Conservation (phyloP, 2,888 invertebrate species). For the Lasioglossum pauxillum region DNA sequence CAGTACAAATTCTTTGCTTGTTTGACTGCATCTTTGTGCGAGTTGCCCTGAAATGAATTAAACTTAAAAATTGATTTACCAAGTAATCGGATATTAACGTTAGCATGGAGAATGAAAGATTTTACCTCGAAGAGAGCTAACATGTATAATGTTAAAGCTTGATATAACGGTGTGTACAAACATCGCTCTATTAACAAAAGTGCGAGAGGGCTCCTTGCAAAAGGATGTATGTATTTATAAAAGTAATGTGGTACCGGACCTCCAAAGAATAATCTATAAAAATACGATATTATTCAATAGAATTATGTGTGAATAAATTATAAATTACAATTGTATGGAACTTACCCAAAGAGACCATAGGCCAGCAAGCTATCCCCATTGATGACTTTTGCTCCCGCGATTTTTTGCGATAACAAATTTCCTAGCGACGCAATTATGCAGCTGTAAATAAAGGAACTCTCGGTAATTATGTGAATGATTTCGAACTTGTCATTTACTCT, state of each 20-base stretch:
- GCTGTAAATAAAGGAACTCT: slow-evolving; percentile 85
- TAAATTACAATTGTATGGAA: slow-evolving; percentile 25
- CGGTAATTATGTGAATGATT: background rate
- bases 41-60: slow-evolving; percentile 86
- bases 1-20: slow-evolving; percentile 88
- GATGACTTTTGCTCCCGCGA: slow-evolving; percentile 88
- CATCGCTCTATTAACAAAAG: slow-evolving; percentile 89
- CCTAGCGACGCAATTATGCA: slow-evolving; percentile 90
- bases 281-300: slow-evolving; percentile 1
- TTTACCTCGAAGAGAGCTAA: slow-evolving; percentile 89
- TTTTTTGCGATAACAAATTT: slow-evolving; percentile 90
- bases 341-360: slow-evolving; percentile 91
- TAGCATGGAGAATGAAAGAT: background rate
- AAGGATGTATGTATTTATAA: slow-evolving; percentile 85
- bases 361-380: slow-evolving; percentile 89
- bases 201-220: slow-evolving; percentile 73
- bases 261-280: slow-evolving; percentile 90
- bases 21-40: slow-evolving; percentile 87
- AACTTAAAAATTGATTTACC: background rate
- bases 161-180: slow-evolving; percentile 90
- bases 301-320: background rate
- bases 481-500: background rate
- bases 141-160: slow-evolving; percentile 90
- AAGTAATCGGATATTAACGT: background rate
- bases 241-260: slow-evolving; percentile 93